phyloP scores from a whole-genome alignment of 1,140 invertebrate genomes.

The Rhagoletis pomonella region DNA sequence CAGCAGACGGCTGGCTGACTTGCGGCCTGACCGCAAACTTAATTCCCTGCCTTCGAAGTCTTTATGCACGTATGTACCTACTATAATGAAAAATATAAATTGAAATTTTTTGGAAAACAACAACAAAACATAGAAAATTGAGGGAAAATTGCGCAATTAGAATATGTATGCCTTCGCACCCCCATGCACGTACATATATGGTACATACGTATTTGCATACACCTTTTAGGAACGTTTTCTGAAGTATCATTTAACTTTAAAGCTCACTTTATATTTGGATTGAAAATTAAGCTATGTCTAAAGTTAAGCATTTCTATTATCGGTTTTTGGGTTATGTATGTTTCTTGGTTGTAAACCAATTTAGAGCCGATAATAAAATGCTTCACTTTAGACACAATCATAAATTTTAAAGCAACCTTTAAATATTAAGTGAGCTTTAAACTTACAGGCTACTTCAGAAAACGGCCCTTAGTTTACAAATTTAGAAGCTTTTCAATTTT shows the following conservation, averaged over 20 bases:
- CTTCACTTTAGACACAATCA: too few relatives aligned
- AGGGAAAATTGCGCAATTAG: neutral
- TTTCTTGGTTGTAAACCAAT: too few relatives aligned
- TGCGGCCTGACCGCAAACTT: neutral
- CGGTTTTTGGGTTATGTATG: too few relatives aligned
- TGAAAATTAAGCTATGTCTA: too few relatives aligned
- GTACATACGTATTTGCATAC: neutral
- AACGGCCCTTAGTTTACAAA: neutral
- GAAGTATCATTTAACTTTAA: too few relatives aligned
- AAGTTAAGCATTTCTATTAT: too few relatives aligned
- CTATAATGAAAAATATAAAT: slow-evolving; percentile 3
- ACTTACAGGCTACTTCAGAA: too few relatives aligned
- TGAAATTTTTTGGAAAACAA: slow-evolving; percentile 5
- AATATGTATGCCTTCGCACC: neutral
- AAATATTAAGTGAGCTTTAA: too few relatives aligned
- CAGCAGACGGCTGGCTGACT: neutral
- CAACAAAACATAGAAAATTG: neutral
- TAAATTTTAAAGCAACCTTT: too few relatives aligned
- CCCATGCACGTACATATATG: neutral
- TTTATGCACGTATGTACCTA: neutral
- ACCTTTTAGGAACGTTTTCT: neutral
- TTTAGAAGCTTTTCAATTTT: neutral
- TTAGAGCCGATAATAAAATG: too few relatives aligned
- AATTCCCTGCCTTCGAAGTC: neutral
- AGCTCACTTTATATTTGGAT: too few relatives aligned